Percentiles rank a stretch among this genome's conserved stretches.
Evolutionary conservation across 2,888 invertebrate genomes (phyloP).

Genomic region (Plagodis dolabraria): DNA sequence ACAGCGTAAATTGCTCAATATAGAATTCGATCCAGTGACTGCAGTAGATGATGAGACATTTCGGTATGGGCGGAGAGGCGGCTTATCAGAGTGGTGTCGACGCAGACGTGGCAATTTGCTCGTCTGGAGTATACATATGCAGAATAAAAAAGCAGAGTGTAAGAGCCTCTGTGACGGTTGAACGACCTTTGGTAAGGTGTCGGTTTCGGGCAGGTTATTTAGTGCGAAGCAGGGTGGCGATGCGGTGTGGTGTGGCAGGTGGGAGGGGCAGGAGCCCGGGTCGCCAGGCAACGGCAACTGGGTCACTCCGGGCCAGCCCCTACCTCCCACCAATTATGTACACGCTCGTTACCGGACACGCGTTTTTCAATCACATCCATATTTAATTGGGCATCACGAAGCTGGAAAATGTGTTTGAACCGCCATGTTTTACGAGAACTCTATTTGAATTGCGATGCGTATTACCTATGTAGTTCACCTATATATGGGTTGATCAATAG

Average conservation of each 20-base stretch:
- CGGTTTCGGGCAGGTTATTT: constrained; percentile 84
- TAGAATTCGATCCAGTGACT: constrained; percentile 1
- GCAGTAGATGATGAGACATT: constrained; percentile 4
- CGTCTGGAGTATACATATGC: constrained; percentile 22
- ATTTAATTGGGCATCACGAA: constrained; percentile 84
- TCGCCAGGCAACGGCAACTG: constrained; percentile 83
- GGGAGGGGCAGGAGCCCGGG: constrained; percentile 62
- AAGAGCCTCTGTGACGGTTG: constrained; percentile 75
- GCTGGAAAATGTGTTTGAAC: constrained; percentile 80
- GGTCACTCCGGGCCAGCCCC: constrained; percentile 80
- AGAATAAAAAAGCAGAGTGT: constrained; percentile 55
- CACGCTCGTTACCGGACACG: constrained; percentile 85
- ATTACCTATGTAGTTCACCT: constrained; percentile 28
- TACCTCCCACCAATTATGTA: constrained; percentile 83
- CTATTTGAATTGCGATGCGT: constrained; percentile 60
- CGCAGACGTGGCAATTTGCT: constrained; percentile 17
- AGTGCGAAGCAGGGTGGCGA: constrained; percentile 61
- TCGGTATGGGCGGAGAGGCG: constrained; percentile 1
- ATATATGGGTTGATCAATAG: constrained; percentile 23
- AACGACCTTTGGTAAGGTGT: constrained; percentile 84
- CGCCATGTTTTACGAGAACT: constrained; percentile 73
- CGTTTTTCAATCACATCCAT: constrained; percentile 86
- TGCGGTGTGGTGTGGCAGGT: constrained; percentile 43
- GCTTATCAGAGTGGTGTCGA: constrained; percentile 3
- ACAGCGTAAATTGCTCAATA: background rate